Evolutionary conservation across 2,888 invertebrate species (phyloP).

Genomic region (Drosophila atripex): DNA sequence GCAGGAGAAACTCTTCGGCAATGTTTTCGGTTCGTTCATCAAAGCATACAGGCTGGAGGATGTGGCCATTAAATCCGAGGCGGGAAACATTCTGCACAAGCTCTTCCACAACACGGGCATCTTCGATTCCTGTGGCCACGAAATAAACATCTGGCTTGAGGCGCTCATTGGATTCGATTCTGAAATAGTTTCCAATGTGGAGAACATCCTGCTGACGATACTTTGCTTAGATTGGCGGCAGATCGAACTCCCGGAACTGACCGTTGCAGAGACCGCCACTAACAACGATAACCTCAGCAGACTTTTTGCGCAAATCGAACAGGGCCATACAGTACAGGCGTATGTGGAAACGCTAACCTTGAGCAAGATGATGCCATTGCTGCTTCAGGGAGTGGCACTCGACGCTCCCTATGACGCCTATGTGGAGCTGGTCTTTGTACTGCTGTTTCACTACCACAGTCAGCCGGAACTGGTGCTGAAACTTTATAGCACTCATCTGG

Average conservation of each 20-base stretch:
- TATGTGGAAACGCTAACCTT: conserved; percentile 80
- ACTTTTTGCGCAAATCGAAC: conserved; percentile 83
- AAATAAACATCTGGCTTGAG: conserved; percentile 89
- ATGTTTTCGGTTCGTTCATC: conserved; percentile 86
- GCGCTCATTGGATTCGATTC: conserved; percentile 74
- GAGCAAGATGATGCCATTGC: conserved; percentile 81
- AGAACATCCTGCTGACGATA: conserved; percentile 69
- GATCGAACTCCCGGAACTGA: conserved; percentile 47
- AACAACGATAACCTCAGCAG: conserved; percentile 66
- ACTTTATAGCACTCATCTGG: conserved; percentile 62
- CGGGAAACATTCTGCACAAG: conserved; percentile 85
- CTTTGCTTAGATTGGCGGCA: conserved; percentile 65
- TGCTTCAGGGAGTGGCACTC: conserved; percentile 80
- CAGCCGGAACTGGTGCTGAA: conserved; percentile 66
- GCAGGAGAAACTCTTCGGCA: conserved; percentile 85
- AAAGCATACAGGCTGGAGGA: conserved; percentile 84
- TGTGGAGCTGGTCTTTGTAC: conserved; percentile 81
- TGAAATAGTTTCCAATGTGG: conserved; percentile 69
- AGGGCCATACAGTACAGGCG: conserved; percentile 81
- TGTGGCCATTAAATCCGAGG: conserved; percentile 83
- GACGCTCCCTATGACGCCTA: conserved; percentile 82
- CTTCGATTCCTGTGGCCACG: conserved; percentile 86
- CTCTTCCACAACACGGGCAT: conserved; percentile 87
- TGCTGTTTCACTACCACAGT: conserved; percentile 81
- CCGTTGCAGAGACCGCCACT: conserved; percentile 49